phyloP scores from a whole-genome alignment of 2,113 vertebrate species.

The Anhinga anhinga region DNA sequence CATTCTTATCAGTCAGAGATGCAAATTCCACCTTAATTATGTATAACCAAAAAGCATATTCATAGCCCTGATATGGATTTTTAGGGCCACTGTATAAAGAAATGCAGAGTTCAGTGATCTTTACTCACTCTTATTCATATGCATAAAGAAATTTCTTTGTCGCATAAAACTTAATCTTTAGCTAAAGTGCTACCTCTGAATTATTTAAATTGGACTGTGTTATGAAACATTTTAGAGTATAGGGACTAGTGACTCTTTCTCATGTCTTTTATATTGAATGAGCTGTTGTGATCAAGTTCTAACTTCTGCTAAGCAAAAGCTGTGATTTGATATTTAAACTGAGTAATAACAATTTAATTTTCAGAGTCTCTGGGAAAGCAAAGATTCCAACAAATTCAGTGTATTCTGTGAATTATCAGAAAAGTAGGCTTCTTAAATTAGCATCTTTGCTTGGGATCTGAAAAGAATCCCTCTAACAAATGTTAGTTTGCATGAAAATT shows the following conservation, averaged over 20 bases:
- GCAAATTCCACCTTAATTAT: background rate
- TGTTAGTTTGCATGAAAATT: constrained; percentile 20
- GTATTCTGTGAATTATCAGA: background rate
- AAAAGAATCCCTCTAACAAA: background rate
- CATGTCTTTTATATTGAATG: background rate
- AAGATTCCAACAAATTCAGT: background rate
- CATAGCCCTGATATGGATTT: constrained; percentile 10
- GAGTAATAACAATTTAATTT: constrained; percentile 20
- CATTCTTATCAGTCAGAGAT: background rate
- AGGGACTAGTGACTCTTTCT: background rate
- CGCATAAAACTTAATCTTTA: constrained; percentile 9
- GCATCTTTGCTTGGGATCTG: constrained; percentile 3
- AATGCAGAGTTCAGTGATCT: constrained; percentile 13
- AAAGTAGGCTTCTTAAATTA: background rate
- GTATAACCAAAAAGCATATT: background rate
- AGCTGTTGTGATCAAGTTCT: constrained; percentile 15
- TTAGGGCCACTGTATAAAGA: background rate
- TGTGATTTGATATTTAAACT: constrained; percentile 10
- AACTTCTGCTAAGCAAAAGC: constrained; percentile 9
- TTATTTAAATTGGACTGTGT: background rate
- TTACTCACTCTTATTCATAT: background rate
- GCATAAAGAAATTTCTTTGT: constrained; percentile 23
- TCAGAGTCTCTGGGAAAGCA: background rate
- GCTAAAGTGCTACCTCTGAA: background rate
- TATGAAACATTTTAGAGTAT: background rate